These are phyloP conservation scores for Mesochorus sp. DNA, from an alignment of 2,888 invertebrate species.

Conservation along the genomic window DNA sequence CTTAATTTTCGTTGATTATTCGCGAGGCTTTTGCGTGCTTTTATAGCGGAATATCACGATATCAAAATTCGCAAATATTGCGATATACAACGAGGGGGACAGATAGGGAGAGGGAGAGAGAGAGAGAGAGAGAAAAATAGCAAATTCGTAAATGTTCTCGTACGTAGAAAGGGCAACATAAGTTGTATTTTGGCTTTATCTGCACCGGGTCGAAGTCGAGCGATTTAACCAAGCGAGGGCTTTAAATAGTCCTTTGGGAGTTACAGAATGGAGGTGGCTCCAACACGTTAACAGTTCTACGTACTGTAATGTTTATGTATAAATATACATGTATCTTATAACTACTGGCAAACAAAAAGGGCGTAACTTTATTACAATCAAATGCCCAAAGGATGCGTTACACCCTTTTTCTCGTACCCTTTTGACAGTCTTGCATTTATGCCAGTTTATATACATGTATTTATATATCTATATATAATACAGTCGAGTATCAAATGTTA, in stretches of 20 bases:
- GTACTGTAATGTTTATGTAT: conserved; percentile 6
- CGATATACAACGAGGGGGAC: background rate
- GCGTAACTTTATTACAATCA: background rate
- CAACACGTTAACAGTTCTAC: conserved; percentile 20
- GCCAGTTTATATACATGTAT: no score
- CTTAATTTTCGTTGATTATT: conserved; percentile 56
- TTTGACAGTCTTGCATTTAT: no score
- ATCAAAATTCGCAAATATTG: conserved; percentile 7
- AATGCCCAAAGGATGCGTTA: background rate
- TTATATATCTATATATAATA: background rate
- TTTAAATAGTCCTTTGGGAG: conserved; percentile 61
- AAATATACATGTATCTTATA: background rate
- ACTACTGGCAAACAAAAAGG: conserved; percentile 5
- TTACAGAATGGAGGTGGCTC: conserved; percentile 47
- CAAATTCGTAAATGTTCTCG: background rate
- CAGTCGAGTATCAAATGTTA: conserved; percentile 55
- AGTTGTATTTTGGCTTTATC: conserved; percentile 55
- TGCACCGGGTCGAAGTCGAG: conserved; percentile 56
- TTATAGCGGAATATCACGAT: conserved; percentile 1
- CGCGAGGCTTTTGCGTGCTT: conserved; percentile 15
- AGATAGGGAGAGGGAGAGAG: background rate
- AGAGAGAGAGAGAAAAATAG: background rate
- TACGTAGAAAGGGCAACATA: conserved; percentile 10
- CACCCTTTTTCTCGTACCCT: conserved; percentile 10
- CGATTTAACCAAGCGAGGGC: conserved; percentile 58